A percentile compares a stretch with the other conserved stretches of the same genome.
Conservation (phyloP, 35 echinoderm and acorn worm species). For the Ophioderma brevispina region DNA sequence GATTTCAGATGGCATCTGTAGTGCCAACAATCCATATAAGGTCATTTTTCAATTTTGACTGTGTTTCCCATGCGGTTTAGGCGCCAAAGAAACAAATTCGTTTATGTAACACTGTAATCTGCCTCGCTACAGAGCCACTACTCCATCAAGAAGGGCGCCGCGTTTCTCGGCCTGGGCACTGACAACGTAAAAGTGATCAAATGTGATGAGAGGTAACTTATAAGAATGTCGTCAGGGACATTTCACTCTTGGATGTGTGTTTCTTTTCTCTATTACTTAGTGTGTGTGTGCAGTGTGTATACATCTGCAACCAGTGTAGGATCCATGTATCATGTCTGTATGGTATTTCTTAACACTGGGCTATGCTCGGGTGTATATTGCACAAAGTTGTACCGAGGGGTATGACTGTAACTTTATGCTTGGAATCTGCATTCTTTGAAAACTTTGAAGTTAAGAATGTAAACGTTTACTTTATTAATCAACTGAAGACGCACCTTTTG, state of each 20-base stretch:
- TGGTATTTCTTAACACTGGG: no score
- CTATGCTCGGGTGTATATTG: not conserved
- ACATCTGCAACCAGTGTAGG: no score
- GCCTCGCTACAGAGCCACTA: conserved; percentile 79
- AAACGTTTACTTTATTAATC: no score
- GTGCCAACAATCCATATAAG: no score
- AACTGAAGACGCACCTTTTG: no score
- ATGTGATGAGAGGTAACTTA: conserved; percentile 78
- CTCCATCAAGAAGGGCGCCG: conserved; percentile 82
- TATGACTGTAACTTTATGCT: not conserved
- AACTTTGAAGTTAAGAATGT: no score
- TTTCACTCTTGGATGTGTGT: no score
- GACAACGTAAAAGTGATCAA: conserved; percentile 79
- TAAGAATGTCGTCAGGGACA: no score
- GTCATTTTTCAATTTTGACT: not conserved
- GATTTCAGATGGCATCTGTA: no score
- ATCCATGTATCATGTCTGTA: no score
- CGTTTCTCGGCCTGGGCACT: conserved; percentile 83
- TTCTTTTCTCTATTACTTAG: no score
- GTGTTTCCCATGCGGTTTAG: not conserved
- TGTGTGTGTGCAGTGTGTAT: no score
- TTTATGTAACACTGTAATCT: not conserved
- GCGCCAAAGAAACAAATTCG: not conserved
- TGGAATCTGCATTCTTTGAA: not conserved
- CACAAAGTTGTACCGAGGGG: not conserved